Conservation (phyloP, 2,113 vertebrate species). For the Myiagra hebetior region DNA sequence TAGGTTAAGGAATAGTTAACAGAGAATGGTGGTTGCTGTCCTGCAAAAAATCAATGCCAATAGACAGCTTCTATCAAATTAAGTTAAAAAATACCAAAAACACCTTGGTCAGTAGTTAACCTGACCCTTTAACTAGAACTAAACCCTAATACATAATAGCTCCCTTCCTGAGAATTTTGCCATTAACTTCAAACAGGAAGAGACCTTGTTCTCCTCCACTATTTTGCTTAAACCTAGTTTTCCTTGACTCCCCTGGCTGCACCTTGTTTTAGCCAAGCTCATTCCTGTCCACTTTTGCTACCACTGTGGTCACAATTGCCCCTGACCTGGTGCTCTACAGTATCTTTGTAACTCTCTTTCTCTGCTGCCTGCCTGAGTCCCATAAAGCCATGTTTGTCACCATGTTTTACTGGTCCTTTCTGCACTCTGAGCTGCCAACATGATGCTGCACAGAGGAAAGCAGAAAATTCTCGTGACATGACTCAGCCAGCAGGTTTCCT, state of each 20-base stretch:
- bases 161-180: not conserved
- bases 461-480: not conserved
- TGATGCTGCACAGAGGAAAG: not conserved
- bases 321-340: accelerated
- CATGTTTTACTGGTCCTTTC: not conserved
- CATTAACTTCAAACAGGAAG: not conserved
- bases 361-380: not conserved
- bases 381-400: not conserved
- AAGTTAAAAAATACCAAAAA: not conserved
- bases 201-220: not conserved
- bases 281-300: not conserved
- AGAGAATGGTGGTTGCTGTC: not conserved
- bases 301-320: not conserved
- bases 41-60: not conserved
- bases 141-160: not conserved
- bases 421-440: not conserved
- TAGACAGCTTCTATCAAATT: not conserved
- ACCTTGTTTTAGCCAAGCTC: not conserved
- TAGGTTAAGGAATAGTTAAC: not conserved
- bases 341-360: not conserved
- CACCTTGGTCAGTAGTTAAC: not conserved
- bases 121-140: not conserved
- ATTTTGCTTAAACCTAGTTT: not conserved
- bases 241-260: not conserved
- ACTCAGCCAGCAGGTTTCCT: not conserved